phyloP scores from a whole-genome alignment of 1,140 invertebrate genomes.

The Geopemphigus sp. region DNA sequence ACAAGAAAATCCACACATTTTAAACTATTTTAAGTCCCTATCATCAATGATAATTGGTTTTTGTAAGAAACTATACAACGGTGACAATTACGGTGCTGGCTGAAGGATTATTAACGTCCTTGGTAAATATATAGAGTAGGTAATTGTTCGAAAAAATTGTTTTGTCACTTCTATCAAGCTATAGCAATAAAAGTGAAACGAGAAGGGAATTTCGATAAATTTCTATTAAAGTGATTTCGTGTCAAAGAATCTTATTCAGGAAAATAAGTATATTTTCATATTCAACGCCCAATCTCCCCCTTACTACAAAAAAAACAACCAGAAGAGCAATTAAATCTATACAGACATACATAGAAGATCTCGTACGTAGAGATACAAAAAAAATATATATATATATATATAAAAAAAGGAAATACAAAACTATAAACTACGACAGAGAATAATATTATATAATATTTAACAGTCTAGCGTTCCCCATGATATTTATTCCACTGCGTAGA shows the following conservation, averaged over 20 bases:
- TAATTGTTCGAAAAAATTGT: no score
- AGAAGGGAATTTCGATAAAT: neutral
- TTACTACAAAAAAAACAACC: neutral
- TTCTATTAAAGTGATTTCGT: neutral
- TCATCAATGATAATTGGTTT: no score
- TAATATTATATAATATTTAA: conserved; percentile 36
- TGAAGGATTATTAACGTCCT: no score
- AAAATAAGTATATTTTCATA: conserved; percentile 14
- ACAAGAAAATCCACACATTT: no score
- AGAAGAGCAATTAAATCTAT: neutral
- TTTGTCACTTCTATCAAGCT: no score
- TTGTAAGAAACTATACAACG: no score
- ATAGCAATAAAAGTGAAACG: neutral
- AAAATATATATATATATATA: no score
- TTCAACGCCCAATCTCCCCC: neutral
- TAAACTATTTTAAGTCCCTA: no score
- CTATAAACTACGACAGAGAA: conserved; percentile 18
- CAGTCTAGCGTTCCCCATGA: conserved; percentile 7
- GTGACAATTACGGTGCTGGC: no score
- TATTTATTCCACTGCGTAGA: conserved; percentile 4
- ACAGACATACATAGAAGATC: neutral
- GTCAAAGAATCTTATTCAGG: neutral
- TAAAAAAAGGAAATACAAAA: conserved; percentile 15
- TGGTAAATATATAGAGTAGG: no score
- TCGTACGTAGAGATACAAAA: neutral